Evolutionary conservation across 2,888 invertebrate genomes (phyloP), one percentile per base, ranked within the genome.

Genomic region (Junonia oenone): DNA sequence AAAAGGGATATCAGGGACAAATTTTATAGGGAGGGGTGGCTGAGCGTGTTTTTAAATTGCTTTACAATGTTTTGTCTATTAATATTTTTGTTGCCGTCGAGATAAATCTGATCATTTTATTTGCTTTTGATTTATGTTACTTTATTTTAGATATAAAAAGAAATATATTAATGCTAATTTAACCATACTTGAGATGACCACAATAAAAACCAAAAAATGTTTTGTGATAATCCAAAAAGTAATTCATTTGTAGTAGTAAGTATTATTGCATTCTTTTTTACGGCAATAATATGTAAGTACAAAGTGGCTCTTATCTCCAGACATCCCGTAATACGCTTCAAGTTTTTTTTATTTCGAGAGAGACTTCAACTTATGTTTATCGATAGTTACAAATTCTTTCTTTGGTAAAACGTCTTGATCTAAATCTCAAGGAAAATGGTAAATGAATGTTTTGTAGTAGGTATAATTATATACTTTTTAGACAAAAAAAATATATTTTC

Each of bases 1-100:
- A 87, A 89, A 87, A 75, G 81, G 85, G 81, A 83, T 85, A 88
- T 85, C 76, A 76, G 79, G 78, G 87, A 85, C 86, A 87, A 86
- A 88, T 85, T 87, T 82, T 77, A 78, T 77, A 75, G 68, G 81
- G 81, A 83, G 79, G 86, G 81, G 84, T 71, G 81, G 68, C 63
- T 75, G 76, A 80, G 77, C 81, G 76, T 83, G 84, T 78, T 83
- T 82, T 83, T 78, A 85, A 89, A 89, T 87, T 81, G 85, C 80
- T 78, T 75, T 79, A 84, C 83, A 84, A 81, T 82, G 81, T 72
- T 68, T 72, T 78, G 71, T 77, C 81, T 84, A 84, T 86, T 86
- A 78, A 84, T 83, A 80, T 81, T 66, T 70, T 66, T 69, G 46
- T 53, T 58, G 31, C 51, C 35, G 46, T 48, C 15, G n/a, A 53